Conservation (phyloP, 2,888 invertebrate species). For the Erebia ligea region DNA sequence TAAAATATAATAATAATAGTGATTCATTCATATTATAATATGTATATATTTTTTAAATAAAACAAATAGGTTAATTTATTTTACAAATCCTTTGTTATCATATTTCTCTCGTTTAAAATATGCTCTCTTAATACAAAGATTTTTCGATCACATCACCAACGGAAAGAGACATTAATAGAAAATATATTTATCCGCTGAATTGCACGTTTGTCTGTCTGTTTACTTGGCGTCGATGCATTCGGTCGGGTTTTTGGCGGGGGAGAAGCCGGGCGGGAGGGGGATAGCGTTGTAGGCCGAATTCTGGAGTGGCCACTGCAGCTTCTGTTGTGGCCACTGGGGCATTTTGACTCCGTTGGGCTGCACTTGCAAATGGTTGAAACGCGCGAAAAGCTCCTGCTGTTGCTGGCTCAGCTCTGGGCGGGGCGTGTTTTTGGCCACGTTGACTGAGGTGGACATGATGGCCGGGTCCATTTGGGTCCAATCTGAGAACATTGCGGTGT, state of each 20-base stretch:
- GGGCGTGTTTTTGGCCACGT: slow-evolving; percentile 66
- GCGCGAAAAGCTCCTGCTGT: slow-evolving; percentile 71
- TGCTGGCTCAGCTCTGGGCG: slow-evolving; percentile 51
- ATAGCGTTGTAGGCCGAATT: slow-evolving; percentile 53
- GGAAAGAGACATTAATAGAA: slow-evolving; percentile 65
- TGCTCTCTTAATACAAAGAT: slow-evolving; percentile 82
- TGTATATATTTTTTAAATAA: slow-evolving; percentile 64
- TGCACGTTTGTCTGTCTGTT: slow-evolving; percentile 45
- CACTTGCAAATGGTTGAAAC: slow-evolving; percentile 68
- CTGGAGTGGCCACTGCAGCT: slow-evolving; percentile 48
- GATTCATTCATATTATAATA: too few species aligned
- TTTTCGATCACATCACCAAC: slow-evolving; percentile 79
- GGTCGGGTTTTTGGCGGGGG: slow-evolving; percentile 70
- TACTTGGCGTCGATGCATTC: slow-evolving; percentile 83
- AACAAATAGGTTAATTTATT: slow-evolving; percentile 83
- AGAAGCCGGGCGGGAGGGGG: slow-evolving; percentile 78
- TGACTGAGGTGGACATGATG: slow-evolving; percentile 90
- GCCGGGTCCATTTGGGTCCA: slow-evolving; percentile 98
- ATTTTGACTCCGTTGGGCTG: slow-evolving; percentile 47
- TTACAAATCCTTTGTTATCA: slow-evolving; percentile 83
- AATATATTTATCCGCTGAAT: slow-evolving; percentile 57
- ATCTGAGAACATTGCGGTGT: slow-evolving; percentile 85
- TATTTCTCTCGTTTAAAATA: slow-evolving; percentile 83
- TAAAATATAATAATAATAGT: too few species aligned
- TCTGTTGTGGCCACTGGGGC: slow-evolving; percentile 45